Conservation (phyloP, 1,140 invertebrate species). For the Microplitis mediator region DNA sequence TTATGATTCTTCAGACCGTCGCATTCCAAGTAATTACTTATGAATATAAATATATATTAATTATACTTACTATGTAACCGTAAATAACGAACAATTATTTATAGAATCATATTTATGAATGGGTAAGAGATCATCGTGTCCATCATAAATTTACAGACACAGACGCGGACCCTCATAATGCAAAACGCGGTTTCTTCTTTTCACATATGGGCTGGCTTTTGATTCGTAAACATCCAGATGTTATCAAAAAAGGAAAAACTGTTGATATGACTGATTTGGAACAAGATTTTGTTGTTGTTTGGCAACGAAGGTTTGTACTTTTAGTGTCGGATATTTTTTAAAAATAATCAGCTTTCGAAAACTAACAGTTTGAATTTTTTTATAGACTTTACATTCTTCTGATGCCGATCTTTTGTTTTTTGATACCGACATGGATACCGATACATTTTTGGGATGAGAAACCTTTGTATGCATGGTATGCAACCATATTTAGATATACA, state of each 20-base stretch:
- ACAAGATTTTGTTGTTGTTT: conserved; percentile 74
- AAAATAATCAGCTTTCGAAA: too few relatives aligned
- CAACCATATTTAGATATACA: conserved; percentile 73
- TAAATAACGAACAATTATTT: neutral
- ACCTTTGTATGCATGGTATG: conserved; percentile 63
- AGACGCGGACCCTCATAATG: conserved; percentile 89
- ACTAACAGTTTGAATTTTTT: conserved; percentile 22
- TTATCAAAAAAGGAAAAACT: conserved; percentile 76
- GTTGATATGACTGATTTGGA: conserved; percentile 83
- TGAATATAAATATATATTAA: neutral
- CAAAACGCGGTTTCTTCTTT: conserved; percentile 87
- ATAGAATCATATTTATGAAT: conserved; percentile 74
- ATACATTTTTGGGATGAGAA: conserved; percentile 75
- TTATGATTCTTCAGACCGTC: conserved; percentile 77
- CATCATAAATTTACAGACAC: conserved; percentile 93
- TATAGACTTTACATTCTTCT: conserved; percentile 74
- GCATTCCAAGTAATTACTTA: conserved; percentile 75
- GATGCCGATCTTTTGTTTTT: conserved; percentile 76
- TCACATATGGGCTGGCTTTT: conserved; percentile 93
- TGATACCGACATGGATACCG: conserved; percentile 75
- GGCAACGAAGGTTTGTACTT: conserved; percentile 63
- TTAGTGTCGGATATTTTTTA: too few relatives aligned
- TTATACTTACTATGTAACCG: neutral
- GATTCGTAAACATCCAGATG: conserved; percentile 83
- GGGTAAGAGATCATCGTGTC: conserved; percentile 85